Conservation (phyloP, 2,113 vertebrate species). For the Oryzias curvinotus region DNA sequence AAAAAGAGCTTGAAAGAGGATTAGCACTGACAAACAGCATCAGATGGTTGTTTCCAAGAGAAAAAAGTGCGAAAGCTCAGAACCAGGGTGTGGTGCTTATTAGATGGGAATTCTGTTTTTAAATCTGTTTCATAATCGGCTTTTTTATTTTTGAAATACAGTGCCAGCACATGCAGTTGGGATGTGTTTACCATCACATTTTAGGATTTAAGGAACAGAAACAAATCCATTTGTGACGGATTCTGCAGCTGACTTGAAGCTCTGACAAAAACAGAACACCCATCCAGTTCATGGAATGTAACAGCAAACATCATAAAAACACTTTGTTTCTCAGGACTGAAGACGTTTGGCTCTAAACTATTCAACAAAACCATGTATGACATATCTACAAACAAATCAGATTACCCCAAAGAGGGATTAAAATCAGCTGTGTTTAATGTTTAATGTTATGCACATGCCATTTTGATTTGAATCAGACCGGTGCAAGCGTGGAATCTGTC, state of each 20-base stretch:
- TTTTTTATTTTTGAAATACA: too few relatives aligned
- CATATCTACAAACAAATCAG: too few relatives aligned
- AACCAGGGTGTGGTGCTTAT: conserved; percentile 20
- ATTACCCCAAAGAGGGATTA: too few relatives aligned
- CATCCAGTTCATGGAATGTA: too few relatives aligned
- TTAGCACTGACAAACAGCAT: conserved; percentile 47
- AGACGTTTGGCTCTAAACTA: too few relatives aligned
- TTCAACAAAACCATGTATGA: too few relatives aligned
- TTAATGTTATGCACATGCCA: conserved; percentile 1
- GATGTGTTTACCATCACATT: not conserved
- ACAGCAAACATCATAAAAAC: too few relatives aligned
- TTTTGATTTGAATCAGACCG: conserved; percentile 25
- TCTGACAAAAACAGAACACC: too few relatives aligned
- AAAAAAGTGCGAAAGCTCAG: conserved; percentile 47
- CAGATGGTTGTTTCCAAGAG: conserved; percentile 33
- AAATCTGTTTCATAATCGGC: conserved; percentile 22
- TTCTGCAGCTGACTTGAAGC: too few relatives aligned
- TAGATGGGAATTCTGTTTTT: conserved; percentile 15
- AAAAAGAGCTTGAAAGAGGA: conserved; percentile 36
- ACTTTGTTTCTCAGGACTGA: too few relatives aligned
- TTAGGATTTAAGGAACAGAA: not conserved
- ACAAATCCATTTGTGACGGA: too few relatives aligned
- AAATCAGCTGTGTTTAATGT: conserved; percentile 10
- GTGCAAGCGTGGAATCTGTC: conserved; percentile 27
- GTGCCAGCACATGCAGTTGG: not conserved